These are phyloP conservation scores for Pyrgilauda ruficollis DNA, from an alignment of 2,113 vertebrate genomes.

Conservation along the genomic window DNA sequence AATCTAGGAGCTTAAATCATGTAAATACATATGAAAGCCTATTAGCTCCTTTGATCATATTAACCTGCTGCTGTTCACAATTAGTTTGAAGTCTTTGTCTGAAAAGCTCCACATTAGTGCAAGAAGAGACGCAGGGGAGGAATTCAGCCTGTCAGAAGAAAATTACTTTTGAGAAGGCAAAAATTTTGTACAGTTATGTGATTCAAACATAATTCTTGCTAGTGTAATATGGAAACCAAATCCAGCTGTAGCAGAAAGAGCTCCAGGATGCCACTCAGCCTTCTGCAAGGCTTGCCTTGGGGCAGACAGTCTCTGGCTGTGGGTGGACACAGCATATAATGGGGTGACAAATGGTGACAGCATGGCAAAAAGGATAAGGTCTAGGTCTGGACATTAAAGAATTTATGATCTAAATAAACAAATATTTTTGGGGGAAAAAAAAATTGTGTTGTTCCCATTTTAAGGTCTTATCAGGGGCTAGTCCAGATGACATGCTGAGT, in stretches of 20 bases:
- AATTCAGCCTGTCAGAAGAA: conserved; percentile 15
- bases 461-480: neutral
- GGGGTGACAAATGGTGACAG: neutral
- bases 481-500: neutral
- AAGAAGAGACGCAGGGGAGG: neutral
- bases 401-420: neutral
- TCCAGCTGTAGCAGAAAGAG: neutral
- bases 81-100: conserved; percentile 45
- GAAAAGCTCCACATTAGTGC: neutral
- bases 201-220: neutral
- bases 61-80: conserved; percentile 17
- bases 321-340: neutral
- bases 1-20: neutral
- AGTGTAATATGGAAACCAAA: neutral
- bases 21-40: conserved; percentile 27
- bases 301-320: neutral
- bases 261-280: neutral
- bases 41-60: conserved; percentile 45
- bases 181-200: neutral
- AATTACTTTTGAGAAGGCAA: neutral
- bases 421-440: neutral
- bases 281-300: neutral
- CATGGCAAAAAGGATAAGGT: neutral
- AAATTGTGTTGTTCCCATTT: neutral
- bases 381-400: neutral